Base-by-base conservation (phyloP, 2,113 vertebrate species). In the Pionites leucogaster region DNA sequence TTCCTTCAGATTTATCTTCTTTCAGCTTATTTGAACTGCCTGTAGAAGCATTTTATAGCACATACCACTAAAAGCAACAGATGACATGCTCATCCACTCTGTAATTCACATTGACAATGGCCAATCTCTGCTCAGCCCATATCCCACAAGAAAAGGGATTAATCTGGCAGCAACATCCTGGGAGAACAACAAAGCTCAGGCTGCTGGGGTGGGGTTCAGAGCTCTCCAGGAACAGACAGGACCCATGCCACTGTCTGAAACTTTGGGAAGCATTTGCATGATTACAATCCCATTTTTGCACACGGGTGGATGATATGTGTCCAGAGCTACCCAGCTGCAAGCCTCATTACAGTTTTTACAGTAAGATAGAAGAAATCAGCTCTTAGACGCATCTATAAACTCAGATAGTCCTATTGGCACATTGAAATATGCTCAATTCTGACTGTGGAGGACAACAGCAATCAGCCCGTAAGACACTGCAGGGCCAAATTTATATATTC, bases 121-220 rank as follows among this genome's bases (percentile, higher is more conserved):
- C 76, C 92, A 75, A 89, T 91, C 92, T 95, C 93, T 74, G 83
- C 93, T 95, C 88, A 84, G 86, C 72, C 64, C 68, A 81, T 44
- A 95, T 86, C 82, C 80, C 81, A 67, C 77, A 93, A 89, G 92
- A 77, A 90, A 92, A 95, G 63, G 82, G 90, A 96, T 95, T 90
- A 97, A 94, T 77, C 71, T 72, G 53, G 63, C 92, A 92, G 84
- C 2, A 3, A 42, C 87, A 87, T 94, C 81, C 86, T 71, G 46
- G 69, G 81, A 95, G 57, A 86, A 92, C 62, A 96, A 95, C 63
- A 91, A 91, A 93, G 62, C 82, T 88, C 77, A 90, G 68, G 41
- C 91, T 76, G 59, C 81, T 72, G 74, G 47, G 63, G 64, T 35
- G 39, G 75, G 67, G 41, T 42, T 82, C 6, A 20, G 70, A 72